These are phyloP conservation scores for Planiliza haematocheilus DNA, from an alignment of 2,113 vertebrate species.

Conservation along the genomic window DNA sequence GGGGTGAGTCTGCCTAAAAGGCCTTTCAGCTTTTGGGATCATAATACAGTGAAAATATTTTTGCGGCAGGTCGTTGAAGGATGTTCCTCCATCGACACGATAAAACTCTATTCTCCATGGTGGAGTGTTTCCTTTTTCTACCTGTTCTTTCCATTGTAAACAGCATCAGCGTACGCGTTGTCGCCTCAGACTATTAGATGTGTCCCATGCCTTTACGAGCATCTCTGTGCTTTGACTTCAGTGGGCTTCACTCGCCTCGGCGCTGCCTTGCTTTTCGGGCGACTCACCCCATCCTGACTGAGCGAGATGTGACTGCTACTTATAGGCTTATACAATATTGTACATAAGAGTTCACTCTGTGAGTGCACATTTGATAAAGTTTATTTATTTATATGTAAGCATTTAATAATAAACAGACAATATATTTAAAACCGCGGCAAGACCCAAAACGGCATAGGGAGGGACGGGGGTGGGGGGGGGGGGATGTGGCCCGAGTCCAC, in stretches of 20 bases:
- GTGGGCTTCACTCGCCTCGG: constrained; percentile 17
- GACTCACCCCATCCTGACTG: constrained; percentile 68
- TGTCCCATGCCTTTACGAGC: constrained; percentile 61
- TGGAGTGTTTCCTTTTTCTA: constrained; percentile 53
- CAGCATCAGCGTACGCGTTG: constrained; percentile 53
- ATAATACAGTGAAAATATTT: constrained; percentile 59
- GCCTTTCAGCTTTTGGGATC: constrained; percentile 57
- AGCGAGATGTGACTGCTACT: constrained; percentile 89
- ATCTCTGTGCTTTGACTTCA: constrained; percentile 51
- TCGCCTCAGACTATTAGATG: constrained; percentile 59
- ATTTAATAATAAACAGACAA: constrained; percentile 88
- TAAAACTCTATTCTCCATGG: constrained; percentile 59
- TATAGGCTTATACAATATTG: constrained; percentile 98
- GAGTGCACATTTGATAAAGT: constrained; percentile 99
- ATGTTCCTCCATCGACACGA: constrained; percentile 51
- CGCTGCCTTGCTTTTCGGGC: constrained; percentile 51
- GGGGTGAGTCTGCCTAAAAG: constrained; percentile 69
- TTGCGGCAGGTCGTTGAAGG: constrained; percentile 58
- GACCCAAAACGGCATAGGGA: constrained; percentile 78
- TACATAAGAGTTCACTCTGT: constrained; percentile 99
- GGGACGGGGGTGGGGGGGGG: background rate
- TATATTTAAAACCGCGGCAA: constrained; percentile 91
- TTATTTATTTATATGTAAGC: constrained; percentile 99
- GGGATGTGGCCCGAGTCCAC: constrained; percentile 86
- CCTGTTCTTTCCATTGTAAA: constrained; percentile 54